These are phyloP conservation scores for Chascanopsetta lugubris DNA, from an alignment of 2,113 vertebrate genomes.

Conservation along the genomic window DNA sequence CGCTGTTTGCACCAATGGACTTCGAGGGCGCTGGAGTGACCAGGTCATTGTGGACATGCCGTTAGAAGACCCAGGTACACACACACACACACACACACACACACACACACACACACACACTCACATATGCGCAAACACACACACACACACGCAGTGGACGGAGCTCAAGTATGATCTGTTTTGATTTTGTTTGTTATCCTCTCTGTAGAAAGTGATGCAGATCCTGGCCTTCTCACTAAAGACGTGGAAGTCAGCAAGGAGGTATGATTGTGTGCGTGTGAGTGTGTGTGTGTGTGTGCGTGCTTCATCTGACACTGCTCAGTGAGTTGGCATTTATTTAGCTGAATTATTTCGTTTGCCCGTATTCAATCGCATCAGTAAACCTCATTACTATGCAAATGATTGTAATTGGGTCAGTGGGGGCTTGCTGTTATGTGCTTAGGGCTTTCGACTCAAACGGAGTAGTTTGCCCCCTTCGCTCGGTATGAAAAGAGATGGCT, in stretches of 20 bases:
- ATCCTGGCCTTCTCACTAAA: conserved; percentile 46
- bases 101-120: conserved; percentile 45
- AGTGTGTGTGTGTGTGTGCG: neutral
- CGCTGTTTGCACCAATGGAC: conserved; percentile 91
- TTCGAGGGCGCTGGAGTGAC: conserved; percentile 92
- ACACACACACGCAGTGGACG: neutral
- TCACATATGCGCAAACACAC: neutral
- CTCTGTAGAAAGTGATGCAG: conserved; percentile 68
- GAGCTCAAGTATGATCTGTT: neutral
- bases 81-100: conserved; percentile 1
- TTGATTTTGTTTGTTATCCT: neutral
- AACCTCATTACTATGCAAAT: conserved; percentile 54
- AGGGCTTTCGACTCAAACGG: no score
- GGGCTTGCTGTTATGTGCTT: conserved; percentile 8
- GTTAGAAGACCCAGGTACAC: conserved; percentile 87
- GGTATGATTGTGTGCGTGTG: conserved; percentile 49
- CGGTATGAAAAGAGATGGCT: neutral
- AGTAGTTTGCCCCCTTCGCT: conserved; percentile 1
- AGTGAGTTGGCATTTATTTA: conserved; percentile 2
- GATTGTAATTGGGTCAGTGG: conserved; percentile 26
- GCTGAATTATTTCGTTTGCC: conserved; percentile 17
- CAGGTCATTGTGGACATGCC: conserved; percentile 96
- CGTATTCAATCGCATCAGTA: conserved; percentile 11
- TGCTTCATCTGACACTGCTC: conserved; percentile 7
- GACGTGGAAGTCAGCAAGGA: conserved; percentile 54